A percentile compares a stretch with the other conserved stretches of the same genome.
These are phyloP conservation scores for Chloropsis cyanopogon DNA, from an alignment of 2,113 vertebrate genomes.

Conservation along the genomic window DNA sequence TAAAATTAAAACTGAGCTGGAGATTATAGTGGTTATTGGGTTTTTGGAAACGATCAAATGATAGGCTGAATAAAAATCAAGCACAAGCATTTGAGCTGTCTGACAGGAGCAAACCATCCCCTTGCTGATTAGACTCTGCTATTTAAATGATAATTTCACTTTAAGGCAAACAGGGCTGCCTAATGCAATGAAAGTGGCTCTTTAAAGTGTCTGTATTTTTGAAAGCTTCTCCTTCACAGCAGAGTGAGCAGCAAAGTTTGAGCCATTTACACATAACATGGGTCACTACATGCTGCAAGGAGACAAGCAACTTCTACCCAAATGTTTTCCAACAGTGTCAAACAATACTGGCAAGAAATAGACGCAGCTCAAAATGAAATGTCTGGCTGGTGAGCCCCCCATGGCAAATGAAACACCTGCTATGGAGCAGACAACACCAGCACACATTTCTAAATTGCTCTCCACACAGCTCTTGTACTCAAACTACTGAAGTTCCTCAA, in stretches of 20 bases:
- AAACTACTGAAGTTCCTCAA: not conserved
- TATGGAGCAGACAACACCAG: not conserved
- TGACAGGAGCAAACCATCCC: not conserved
- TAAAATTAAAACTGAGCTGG: not conserved
- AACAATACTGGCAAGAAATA: not conserved
- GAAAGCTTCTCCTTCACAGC: slow-evolving; percentile 44
- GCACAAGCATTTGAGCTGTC: not conserved
- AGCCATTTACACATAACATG: slow-evolving; percentile 12
- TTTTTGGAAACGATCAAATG: not conserved
- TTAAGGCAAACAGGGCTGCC: slow-evolving; percentile 2
- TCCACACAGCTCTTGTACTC: not conserved
- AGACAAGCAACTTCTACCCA: not conserved
- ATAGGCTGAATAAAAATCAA: slow-evolving; percentile 24
- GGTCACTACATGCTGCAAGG: not conserved
- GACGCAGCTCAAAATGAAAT: not conserved
- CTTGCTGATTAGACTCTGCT: slow-evolving; percentile 5
- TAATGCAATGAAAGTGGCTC: slow-evolving; percentile 8
- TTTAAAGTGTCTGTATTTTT: not conserved
- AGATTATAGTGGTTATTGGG: not conserved
- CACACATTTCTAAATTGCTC: not conserved
- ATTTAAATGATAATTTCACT: slow-evolving; percentile 57
- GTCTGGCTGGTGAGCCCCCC: not conserved
- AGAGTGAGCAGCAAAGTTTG: not conserved
- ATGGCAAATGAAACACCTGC: not conserved
- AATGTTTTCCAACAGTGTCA: not conserved